phyloP scores from a whole-genome alignment of 2,888 invertebrate species.

The Carcina quercana region DNA sequence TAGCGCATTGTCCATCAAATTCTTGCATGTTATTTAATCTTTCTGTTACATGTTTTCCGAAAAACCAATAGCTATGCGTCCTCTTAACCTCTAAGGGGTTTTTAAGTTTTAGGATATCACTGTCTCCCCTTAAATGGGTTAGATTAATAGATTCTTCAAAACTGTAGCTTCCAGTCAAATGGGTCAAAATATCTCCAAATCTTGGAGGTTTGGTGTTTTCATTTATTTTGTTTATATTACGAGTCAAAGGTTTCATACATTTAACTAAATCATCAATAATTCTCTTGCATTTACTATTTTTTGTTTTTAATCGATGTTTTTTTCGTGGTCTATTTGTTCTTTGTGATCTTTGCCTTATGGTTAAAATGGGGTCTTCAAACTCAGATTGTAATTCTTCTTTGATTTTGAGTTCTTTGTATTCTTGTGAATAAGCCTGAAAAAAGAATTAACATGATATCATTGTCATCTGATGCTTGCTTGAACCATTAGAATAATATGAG shows the following conservation, averaged over 20 bases:
- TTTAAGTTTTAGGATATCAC: no score
- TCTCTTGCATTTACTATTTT: conserved; percentile 34
- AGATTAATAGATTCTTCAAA: no score
- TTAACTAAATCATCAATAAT: conserved; percentile 45
- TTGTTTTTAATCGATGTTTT: conserved; percentile 21
- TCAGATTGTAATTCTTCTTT: no score
- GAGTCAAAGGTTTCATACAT: conserved; percentile 43
- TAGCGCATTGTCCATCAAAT: conserved; percentile 42
- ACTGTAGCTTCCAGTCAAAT: no score
- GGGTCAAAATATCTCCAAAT: no score
- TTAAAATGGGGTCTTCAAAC: conserved; percentile 22
- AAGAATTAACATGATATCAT: no score
- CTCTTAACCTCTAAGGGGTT: no score
- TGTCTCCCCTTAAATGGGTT: no score
- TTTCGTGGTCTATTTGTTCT: conserved; percentile 45
- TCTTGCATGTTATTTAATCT: conserved; percentile 45
- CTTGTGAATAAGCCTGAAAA: no score
- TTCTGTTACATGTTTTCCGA: conserved; percentile 54
- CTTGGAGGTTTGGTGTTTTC: conserved; percentile 13
- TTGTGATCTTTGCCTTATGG: conserved; percentile 40
- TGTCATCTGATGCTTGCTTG: conserved; percentile 22
- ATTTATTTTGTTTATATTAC: no score
- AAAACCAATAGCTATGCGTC: conserved; percentile 46
- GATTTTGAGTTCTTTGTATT: no score
- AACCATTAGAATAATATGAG: no score